Evolutionary conservation across 2,113 vertebrate genomes (phyloP), one percentile per base, ranked within the genome.

Genomic region (Hippocampus barbouri): DNA sequence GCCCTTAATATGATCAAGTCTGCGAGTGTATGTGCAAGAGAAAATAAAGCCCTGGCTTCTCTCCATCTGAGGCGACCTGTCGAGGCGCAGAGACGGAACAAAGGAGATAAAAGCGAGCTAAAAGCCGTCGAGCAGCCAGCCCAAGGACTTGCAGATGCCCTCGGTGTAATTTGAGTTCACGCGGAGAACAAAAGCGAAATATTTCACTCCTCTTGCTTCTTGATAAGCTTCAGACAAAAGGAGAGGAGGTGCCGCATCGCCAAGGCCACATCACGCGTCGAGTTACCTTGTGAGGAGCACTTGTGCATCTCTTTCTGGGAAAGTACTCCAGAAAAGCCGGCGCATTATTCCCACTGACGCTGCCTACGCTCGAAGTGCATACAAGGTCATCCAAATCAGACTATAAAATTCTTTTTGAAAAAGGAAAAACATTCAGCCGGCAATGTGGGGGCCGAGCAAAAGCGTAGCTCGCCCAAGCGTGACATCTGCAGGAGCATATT

Each of bases 31-130:
- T 77, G 83, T 81, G 81, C 77, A 76, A 78, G 75, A 77, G 83
- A 80, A 89, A 88, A 81, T 84, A 89, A 84, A 82, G 84, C 80
- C 89, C 89, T 86, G 90, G 86, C 76, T 87, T 86, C 74, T 77
- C 80, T 89, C 86, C 38, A 74, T 82, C 64, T 85, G 81, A 88
- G 83, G 85, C 79, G 72, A 73, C 74, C 79, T 89, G 87, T 85
- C 87, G 83, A 80, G 71, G 57, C 74, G 45, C 79, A 64, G 85
- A 89, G 80, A 88, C 80, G 83, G 79, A 86, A 79, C 85, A 86
- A 80, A 23, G 83, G 60, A 85, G 86, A 88, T 89, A 89, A 86
- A 75, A 47, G 34, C 34, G 69, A 83, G 79, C 70, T 0, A 23
- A 76, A 73, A 80, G 78, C 78, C 4, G 38, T 73, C 56, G 9